Evolutionary conservation across 2,888 invertebrate species (phyloP).

Genomic region (Archips xylosteana): DNA sequence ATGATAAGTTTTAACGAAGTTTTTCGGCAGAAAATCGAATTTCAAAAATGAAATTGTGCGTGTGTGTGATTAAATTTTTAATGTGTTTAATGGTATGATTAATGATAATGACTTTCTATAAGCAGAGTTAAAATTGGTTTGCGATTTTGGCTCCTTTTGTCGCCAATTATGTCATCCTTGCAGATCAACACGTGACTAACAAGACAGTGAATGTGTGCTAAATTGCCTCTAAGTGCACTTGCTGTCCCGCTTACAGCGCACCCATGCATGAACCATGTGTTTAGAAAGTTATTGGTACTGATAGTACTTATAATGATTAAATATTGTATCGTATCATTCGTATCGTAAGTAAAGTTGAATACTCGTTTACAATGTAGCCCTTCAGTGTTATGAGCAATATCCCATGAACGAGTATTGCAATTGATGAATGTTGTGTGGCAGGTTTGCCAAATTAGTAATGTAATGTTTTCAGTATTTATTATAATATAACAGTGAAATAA

Average conservation of each 20-base stretch:
- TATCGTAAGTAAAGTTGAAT: neutral
- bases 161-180: no score
- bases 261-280: no score
- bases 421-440: slow-evolving; percentile 2
- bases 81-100: neutral
- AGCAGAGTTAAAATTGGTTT: no score
- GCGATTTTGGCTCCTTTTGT: no score
- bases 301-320: no score
- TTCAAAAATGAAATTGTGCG: neutral
- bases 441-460: slow-evolving; percentile 9
- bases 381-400: neutral
- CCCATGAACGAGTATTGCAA: neutral
- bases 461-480: slow-evolving; percentile 29
- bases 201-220: no score
- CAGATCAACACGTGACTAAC: no score
- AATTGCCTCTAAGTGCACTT: no score
- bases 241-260: no score
- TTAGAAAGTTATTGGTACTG: no score
- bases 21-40: slow-evolving; percentile 1
- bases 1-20: neutral
- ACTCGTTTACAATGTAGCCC: neutral
- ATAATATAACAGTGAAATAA: slow-evolving; percentile 22
- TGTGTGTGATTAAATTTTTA: slow-evolving; percentile 7
- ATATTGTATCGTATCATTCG: neutral
- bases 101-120: no score